phyloP scores from a whole-genome alignment of 1,140 invertebrate species.

The Triops cancriformis region DNA sequence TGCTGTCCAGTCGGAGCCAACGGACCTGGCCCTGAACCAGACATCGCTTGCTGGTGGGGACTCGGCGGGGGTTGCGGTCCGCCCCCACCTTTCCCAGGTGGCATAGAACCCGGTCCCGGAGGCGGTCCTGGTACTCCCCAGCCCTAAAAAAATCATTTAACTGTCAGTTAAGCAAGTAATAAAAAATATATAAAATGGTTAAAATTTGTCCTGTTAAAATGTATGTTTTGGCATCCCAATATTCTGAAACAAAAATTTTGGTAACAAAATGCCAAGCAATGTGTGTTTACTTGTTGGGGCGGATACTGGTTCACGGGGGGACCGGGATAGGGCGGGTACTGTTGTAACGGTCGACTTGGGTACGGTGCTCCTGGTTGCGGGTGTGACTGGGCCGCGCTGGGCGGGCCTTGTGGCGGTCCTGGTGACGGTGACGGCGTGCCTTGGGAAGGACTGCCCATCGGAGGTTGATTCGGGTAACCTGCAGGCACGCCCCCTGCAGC shows the following conservation, averaged over 20 bases:
- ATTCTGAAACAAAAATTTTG: too few relatives aligned
- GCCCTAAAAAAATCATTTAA: slow-evolving; percentile 16
- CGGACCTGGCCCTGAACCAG: slow-evolving; percentile 18
- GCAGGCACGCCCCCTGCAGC: slow-evolving; percentile 33
- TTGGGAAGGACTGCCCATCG: slow-evolving; percentile 31
- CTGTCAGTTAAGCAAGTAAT: too few relatives aligned
- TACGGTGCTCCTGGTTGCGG: slow-evolving; percentile 28
- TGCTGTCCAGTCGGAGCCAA: slow-evolving; percentile 24
- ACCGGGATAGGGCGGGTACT: slow-evolving; percentile 30
- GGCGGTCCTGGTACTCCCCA: slow-evolving; percentile 28
- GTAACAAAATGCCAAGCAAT: too few relatives aligned
- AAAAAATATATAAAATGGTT: too few relatives aligned
- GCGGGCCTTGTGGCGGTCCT: slow-evolving; percentile 24
- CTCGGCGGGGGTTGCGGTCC: slow-evolving; percentile 26
- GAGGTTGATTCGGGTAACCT: slow-evolving; percentile 33
- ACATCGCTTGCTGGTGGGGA: slow-evolving; percentile 33
- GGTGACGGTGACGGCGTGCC: slow-evolving; percentile 26
- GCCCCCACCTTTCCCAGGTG: slow-evolving; percentile 30
- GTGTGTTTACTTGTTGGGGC: slow-evolving; percentile 18
- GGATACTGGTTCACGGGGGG: slow-evolving; percentile 26
- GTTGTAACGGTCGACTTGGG: slow-evolving; percentile 28
- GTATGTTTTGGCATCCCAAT: too few relatives aligned
- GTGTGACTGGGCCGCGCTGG: slow-evolving; percentile 29
- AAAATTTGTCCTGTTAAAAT: too few relatives aligned
- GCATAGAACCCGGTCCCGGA: slow-evolving; percentile 32